Evolutionary conservation across 2,113 vertebrate species (phyloP).

Genomic region (Grus americana): DNA sequence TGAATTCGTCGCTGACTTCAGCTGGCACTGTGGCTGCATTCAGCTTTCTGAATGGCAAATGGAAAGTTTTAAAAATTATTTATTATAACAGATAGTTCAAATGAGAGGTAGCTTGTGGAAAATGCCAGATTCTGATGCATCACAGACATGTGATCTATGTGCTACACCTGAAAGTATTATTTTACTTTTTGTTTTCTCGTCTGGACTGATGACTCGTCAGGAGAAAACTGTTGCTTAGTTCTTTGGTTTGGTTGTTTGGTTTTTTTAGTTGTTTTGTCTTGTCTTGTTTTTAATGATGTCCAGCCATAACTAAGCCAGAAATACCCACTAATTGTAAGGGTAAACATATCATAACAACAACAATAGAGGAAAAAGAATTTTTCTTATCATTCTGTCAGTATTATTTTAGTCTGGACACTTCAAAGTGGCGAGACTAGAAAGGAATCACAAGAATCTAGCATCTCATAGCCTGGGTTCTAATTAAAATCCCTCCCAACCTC

Average conservation of each 20-base stretch:
- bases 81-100: background rate
- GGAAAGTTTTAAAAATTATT: background rate
- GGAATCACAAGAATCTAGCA: background rate
- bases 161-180: background rate
- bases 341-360: background rate
- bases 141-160: background rate
- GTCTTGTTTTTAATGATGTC: background rate
- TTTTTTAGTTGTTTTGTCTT: background rate
- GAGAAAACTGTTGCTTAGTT: background rate
- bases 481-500: constrained; percentile 18
- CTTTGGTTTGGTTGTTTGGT: background rate
- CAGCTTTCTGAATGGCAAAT: background rate
- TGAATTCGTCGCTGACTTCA: background rate
- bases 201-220: background rate
- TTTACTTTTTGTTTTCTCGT: background rate
- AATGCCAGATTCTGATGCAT: background rate
- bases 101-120: background rate
- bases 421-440: background rate
- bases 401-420: background rate
- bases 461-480: constrained; percentile 3
- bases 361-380: background rate
- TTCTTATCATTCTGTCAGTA: background rate
- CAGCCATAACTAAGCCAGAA: background rate
- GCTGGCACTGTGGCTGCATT: background rate
- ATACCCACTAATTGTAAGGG: background rate